Conservation (phyloP, 2,888 invertebrate species). For the Homarus gammarus region DNA sequence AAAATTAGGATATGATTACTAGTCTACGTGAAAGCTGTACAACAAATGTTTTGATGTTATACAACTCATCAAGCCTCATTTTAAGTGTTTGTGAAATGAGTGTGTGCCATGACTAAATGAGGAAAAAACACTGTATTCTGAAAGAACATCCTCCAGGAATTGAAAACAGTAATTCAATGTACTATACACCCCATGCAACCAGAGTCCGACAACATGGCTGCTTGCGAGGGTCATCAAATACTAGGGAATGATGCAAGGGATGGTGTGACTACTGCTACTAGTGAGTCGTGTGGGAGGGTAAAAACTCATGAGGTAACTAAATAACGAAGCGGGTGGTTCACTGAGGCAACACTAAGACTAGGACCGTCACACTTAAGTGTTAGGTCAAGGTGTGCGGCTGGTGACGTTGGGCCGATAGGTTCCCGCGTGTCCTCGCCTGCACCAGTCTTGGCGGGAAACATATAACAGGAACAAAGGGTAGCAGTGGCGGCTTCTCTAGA, state of each 20-base stretch:
- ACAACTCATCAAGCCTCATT: too few species aligned
- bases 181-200: not conserved
- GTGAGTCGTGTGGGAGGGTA: not conserved
- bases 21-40: not conserved
- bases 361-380: not conserved
- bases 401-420: not conserved
- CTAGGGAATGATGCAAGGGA: not conserved
- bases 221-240: not conserved
- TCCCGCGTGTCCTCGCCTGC: not conserved
- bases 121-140: too few species aligned
- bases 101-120: too few species aligned
- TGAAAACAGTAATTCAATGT: too few species aligned
- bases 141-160: too few species aligned
- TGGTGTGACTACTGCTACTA: not conserved
- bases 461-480: not conserved
- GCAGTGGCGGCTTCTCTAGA: not conserved
- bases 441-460: not conserved
- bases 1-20: not conserved
- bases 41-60: too few species aligned
- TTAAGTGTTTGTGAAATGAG: too few species aligned
- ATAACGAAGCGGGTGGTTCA: not conserved
- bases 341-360: slow-evolving; percentile 1
- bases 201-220: not conserved
- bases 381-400: not conserved
- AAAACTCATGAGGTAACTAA: not conserved